These are phyloP conservation scores for Oreonectes daqikongensis DNA, from an alignment of 2,797 vertebrate genomes.

Conservation along the genomic window DNA sequence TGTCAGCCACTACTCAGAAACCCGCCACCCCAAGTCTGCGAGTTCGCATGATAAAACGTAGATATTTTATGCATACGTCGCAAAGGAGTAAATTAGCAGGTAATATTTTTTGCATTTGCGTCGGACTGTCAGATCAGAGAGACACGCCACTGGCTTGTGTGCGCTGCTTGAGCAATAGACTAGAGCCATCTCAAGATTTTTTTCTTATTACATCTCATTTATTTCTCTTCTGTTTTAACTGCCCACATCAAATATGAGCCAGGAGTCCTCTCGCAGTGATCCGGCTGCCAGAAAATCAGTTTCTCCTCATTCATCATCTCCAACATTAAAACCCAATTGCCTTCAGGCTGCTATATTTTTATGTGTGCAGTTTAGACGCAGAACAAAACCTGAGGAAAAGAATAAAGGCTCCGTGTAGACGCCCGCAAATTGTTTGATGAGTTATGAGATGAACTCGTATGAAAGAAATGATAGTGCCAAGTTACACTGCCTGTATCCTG, in stretches of 20 bases:
- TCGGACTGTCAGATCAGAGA: slow-evolving; percentile 71
- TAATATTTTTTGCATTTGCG: slow-evolving; percentile 53
- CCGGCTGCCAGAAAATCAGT: slow-evolving; percentile 74
- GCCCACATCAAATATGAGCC: slow-evolving; percentile 77
- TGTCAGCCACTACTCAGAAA: slow-evolving; percentile 68
- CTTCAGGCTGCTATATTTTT: slow-evolving; percentile 70
- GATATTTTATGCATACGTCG: slow-evolving; percentile 71
- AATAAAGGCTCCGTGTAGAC: slow-evolving; percentile 63
- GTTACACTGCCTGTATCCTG: slow-evolving; percentile 62
- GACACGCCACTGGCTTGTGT: slow-evolving; percentile 70
- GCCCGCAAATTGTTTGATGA: slow-evolving; percentile 73
- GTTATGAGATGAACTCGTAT: slow-evolving; percentile 68
- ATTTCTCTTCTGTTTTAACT: slow-evolving; percentile 63
- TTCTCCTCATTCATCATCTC: slow-evolving; percentile 75
- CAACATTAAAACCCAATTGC: slow-evolving; percentile 75
- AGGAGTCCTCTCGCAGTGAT: slow-evolving; percentile 76
- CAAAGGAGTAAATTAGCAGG: slow-evolving; percentile 72
- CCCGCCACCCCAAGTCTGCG: slow-evolving; percentile 62
- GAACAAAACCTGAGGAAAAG: slow-evolving; percentile 64
- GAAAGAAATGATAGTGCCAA: slow-evolving; percentile 65
- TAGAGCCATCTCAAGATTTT: slow-evolving; percentile 68
- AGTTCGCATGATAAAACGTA: slow-evolving; percentile 63
- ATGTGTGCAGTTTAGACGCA: slow-evolving; percentile 64
- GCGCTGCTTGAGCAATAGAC: slow-evolving; percentile 61
- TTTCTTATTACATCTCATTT: slow-evolving; percentile 45